Evolutionary conservation across 1,140 invertebrate species (phyloP).

Genomic region (Kradibia gibbosae): DNA sequence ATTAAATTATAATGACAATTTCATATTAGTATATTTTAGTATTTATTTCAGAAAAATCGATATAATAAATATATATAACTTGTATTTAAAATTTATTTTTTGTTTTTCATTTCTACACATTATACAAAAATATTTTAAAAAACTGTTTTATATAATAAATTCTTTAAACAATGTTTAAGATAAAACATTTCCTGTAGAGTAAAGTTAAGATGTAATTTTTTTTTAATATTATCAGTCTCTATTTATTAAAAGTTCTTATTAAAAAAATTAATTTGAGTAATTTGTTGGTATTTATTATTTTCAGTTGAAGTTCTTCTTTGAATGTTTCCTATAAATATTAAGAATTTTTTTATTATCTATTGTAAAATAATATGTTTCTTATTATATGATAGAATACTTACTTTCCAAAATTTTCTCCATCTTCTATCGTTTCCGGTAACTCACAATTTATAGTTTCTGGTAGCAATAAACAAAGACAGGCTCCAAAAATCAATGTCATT

Average conservation of each 20-base stretch:
- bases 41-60: conserved; percentile 8
- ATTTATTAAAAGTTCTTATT: too few species aligned
- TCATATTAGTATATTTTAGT: conserved; percentile 17
- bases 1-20: conserved; percentile 37
- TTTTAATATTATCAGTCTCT: too few species aligned
- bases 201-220: too few species aligned
- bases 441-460: conserved; percentile 77
- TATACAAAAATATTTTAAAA: conserved; percentile 25
- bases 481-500: conserved; percentile 72
- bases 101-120: conserved; percentile 10
- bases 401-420: conserved; percentile 75
- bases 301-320: background rate
- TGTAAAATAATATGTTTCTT: conserved; percentile 11
- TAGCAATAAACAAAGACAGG: conserved; percentile 72
- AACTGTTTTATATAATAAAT: background rate
- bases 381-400: conserved; percentile 42
- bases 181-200: background rate
- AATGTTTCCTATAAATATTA: conserved; percentile 32
- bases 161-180: background rate
- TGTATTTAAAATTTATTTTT: background rate
- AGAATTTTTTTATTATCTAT: background rate
- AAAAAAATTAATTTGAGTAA: too few species aligned
- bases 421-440: conserved; percentile 76
- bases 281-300: too few species aligned
- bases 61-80: conserved; percentile 5